A percentile compares a stretch with the other conserved stretches of the same genome.
Conservation (phyloP, 2,797 vertebrate genomes). For the Hypotaenidia okinawae region DNA sequence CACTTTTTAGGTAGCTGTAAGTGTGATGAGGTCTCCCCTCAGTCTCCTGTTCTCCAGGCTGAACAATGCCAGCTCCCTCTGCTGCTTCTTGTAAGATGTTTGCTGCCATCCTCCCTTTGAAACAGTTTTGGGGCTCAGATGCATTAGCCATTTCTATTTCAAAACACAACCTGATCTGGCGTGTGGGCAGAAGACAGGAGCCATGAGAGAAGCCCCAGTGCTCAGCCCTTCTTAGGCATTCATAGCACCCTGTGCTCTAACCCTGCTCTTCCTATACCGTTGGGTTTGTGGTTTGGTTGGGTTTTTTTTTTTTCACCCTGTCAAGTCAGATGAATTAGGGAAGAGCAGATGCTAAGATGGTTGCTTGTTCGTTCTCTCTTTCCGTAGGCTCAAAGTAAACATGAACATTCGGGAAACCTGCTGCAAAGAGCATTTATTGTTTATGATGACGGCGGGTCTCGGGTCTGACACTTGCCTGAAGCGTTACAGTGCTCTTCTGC, state of each 20-base stretch:
- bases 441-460: neutral
- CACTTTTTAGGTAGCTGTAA: no score
- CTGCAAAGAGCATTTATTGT: slow-evolving; percentile 29
- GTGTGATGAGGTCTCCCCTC: no score
- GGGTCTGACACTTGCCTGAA: slow-evolving; percentile 64
- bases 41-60: no score
- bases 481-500: slow-evolving; percentile 1
- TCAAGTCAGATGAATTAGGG: neutral
- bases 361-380: neutral
- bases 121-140: neutral
- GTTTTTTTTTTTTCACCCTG: neutral
- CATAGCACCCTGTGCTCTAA: neutral
- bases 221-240: accelerated
- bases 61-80: no score
- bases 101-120: neutral
- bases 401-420: neutral
- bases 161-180: neutral
- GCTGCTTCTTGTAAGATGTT: neutral
- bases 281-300: no score
- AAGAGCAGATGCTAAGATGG: neutral
- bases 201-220: neutral
- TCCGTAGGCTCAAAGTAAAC: neutral
- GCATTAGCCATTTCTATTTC: neutral
- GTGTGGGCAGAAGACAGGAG: neutral
- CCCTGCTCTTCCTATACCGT: accelerated